phyloP scores from a whole-genome alignment of 2,113 vertebrate genomes.

The Pachypanchax playfairii region DNA sequence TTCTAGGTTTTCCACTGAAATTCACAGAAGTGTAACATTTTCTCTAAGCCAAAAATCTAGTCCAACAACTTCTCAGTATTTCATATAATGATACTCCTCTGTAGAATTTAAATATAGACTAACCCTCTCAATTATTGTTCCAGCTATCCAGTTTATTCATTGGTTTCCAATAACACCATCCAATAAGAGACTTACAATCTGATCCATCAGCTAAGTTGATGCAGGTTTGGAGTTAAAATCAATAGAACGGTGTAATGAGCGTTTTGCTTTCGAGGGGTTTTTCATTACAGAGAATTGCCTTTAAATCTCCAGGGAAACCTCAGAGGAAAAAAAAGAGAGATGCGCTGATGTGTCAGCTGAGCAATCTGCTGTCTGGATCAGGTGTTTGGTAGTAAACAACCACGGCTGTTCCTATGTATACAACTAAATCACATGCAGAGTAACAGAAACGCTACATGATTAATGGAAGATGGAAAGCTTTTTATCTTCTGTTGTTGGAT shows the following conservation, averaged over 20 bases:
- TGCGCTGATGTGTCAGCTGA: constrained; percentile 20
- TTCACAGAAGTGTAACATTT: no score
- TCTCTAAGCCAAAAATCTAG: not conserved
- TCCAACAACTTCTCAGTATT: not conserved
- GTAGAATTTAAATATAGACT: not conserved
- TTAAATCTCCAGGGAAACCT: constrained; percentile 11
- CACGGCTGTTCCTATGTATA: not conserved
- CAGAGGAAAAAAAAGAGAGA: constrained; percentile 1
- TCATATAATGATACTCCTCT: not conserved
- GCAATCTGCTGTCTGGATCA: constrained; percentile 37
- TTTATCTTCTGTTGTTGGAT: no score
- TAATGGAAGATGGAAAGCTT: not conserved
- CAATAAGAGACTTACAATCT: not conserved
- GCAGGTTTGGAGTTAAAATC: constrained; percentile 19
- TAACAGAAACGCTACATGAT: not conserved
- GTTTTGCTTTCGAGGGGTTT: constrained; percentile 15
- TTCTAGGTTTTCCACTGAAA: not conserved
- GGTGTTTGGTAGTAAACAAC: constrained; percentile 44
- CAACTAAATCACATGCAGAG: not conserved
- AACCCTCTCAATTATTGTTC: not conserved
- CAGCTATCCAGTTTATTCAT: not conserved
- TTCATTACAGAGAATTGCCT: constrained; percentile 41
- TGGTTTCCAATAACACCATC: not conserved
- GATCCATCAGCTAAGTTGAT: constrained; percentile 12
- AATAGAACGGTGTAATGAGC: constrained; percentile 20